Evolutionary conservation across 1,140 invertebrate genomes (phyloP).

Genomic region (Drosophila sproati): DNA sequence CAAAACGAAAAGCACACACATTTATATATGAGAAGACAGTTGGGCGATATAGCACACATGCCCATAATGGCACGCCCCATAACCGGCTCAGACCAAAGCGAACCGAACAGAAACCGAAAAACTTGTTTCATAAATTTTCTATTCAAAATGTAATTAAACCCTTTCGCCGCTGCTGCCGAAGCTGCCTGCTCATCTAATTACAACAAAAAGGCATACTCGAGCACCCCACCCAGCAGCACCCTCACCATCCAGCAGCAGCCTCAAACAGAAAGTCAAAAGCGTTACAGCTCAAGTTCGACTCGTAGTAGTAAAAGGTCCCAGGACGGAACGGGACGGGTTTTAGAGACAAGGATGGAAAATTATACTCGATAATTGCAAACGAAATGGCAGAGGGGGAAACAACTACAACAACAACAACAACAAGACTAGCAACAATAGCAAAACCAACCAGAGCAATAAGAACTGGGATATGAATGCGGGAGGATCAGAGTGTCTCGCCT

Average conservation of each 20-base stretch:
- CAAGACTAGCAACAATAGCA: constrained; percentile 4
- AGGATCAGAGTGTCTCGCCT: constrained; percentile 23
- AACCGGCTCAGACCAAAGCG: constrained; percentile 28
- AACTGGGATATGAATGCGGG: constrained; percentile 9
- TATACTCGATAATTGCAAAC: constrained; percentile 81
- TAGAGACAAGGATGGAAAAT: constrained; percentile 30
- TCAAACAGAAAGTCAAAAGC: constrained; percentile 14
- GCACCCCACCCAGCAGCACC: not conserved
- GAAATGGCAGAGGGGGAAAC: constrained; percentile 53
- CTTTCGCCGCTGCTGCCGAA: constrained; percentile 52
- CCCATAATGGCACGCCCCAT: constrained; percentile 49
- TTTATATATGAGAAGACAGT: constrained; percentile 24
- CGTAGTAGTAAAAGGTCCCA: constrained; percentile 20
- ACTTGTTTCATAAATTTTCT: constrained; percentile 82
- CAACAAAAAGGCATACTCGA: constrained; percentile 66
- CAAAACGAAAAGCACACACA: not conserved
- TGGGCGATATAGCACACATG: constrained; percentile 63
- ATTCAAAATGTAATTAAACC: constrained; percentile 83
- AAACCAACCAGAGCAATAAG: no score
- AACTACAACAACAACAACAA: constrained; percentile 17
- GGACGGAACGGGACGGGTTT: not conserved
- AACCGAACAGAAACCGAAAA: constrained; percentile 62
- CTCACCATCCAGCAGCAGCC: not conserved
- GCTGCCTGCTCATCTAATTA: constrained; percentile 76
- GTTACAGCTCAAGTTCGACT: constrained; percentile 29